Evolutionary conservation across 1,140 invertebrate genomes (phyloP).

Genomic region (Chymomyza costata): DNA sequence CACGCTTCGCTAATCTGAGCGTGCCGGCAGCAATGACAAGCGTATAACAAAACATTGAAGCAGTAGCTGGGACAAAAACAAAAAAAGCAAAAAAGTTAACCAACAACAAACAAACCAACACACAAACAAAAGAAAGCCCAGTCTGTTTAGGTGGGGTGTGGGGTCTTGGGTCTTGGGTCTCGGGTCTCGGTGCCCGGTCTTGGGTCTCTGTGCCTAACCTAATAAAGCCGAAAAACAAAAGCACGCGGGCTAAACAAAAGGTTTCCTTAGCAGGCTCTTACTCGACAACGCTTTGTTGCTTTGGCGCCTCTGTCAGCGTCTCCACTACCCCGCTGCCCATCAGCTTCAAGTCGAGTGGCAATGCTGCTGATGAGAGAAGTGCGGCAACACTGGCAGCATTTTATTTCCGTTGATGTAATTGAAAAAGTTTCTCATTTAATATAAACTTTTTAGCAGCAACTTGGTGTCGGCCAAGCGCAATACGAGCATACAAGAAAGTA

Average conservation of each 20-base stretch:
- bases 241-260: constrained; percentile 58
- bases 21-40: constrained; percentile 5
- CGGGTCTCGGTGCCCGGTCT: no score
- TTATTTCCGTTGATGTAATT: constrained; percentile 75
- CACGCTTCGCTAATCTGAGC: background rate
- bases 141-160: no score
- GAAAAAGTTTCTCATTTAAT: constrained; percentile 75
- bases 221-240: constrained; percentile 72
- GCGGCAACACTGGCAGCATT: constrained; percentile 70
- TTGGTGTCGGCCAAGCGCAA: constrained; percentile 28
- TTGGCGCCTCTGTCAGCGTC: constrained; percentile 14
- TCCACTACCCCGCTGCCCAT: constrained; percentile 1
- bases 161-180: no score
- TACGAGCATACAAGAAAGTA: constrained; percentile 3
- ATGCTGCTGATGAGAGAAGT: no score
- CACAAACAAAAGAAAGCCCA: background rate
- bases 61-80: constrained; percentile 7
- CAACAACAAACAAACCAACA: background rate
- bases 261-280: constrained; percentile 26
- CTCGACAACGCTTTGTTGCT: constrained; percentile 8
- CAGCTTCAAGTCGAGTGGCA: constrained; percentile 56
- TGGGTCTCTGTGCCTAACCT: constrained; percentile 43
- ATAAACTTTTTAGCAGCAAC: constrained; percentile 71
- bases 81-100: background rate
- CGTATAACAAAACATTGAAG: constrained; percentile 12